These are phyloP conservation scores for Phaonia tiefii DNA, from an alignment of 2,888 invertebrate genomes.

Conservation along the genomic window DNA sequence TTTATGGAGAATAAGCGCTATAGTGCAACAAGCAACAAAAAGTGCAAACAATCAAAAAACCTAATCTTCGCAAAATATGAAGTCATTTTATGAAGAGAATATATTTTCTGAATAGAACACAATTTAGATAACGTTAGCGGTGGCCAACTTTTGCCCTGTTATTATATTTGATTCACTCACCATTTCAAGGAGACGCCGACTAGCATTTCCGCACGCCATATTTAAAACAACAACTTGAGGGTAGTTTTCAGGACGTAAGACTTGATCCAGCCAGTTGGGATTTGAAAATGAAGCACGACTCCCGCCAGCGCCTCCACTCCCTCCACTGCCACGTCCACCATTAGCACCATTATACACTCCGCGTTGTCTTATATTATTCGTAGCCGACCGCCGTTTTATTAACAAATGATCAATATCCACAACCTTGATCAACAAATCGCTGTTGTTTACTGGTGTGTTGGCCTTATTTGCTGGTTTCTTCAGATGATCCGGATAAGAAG, in stretches of 20 bases:
- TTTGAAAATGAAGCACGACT: constrained; percentile 60
- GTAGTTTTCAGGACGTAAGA: constrained; percentile 73
- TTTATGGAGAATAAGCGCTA: no score
- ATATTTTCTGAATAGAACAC: no score
- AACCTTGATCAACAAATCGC: constrained; percentile 73
- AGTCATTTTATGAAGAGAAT: no score
- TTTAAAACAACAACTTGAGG: constrained; percentile 78
- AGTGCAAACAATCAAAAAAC: no score
- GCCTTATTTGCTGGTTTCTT: not conserved
- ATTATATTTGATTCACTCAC: constrained; percentile 72
- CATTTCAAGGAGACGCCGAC: constrained; percentile 77
- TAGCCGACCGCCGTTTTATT: constrained; percentile 54
- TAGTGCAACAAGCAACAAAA: no score
- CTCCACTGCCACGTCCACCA: constrained; percentile 22
- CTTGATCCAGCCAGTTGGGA: constrained; percentile 73
- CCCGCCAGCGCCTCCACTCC: constrained; percentile 8
- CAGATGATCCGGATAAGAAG: not conserved
- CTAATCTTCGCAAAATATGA: no score
- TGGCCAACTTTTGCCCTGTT: no score
- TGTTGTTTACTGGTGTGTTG: constrained; percentile 36
- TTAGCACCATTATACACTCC: constrained; percentile 2
- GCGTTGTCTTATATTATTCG: constrained; percentile 14
- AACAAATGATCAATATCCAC: constrained; percentile 74
- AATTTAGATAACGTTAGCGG: no score
- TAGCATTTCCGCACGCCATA: constrained; percentile 77